These are phyloP conservation scores for Wasmannia auropunctata DNA, from an alignment of 1,140 invertebrate genomes.

Conservation along the genomic window DNA sequence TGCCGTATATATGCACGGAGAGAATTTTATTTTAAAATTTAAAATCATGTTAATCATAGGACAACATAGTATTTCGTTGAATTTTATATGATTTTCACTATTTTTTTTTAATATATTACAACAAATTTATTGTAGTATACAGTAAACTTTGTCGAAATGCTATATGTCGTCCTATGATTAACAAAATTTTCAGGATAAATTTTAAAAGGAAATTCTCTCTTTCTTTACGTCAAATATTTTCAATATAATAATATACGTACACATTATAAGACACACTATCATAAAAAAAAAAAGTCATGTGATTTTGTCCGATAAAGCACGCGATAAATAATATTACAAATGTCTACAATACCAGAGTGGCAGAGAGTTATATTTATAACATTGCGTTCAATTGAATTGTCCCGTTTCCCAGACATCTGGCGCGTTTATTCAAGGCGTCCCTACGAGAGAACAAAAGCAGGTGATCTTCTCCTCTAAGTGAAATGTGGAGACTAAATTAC, in stretches of 20 bases:
- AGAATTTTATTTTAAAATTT: too few species aligned
- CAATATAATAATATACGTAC: background rate
- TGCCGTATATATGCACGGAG: too few species aligned
- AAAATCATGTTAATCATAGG: too few species aligned
- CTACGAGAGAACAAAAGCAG: conserved; percentile 31
- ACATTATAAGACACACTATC: background rate
- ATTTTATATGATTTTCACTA: too few species aligned
- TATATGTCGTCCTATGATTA: too few species aligned
- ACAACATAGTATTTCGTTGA: too few species aligned
- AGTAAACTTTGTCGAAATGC: too few species aligned
- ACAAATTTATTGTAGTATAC: too few species aligned
- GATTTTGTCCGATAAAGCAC: background rate
- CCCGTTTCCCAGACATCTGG: conserved; percentile 25
- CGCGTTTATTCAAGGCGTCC: conserved; percentile 47
- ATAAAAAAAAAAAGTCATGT: too few species aligned
- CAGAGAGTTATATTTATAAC: conserved; percentile 12
- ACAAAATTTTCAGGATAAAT: too few species aligned
- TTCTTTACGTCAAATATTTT: background rate
- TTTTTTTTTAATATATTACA: too few species aligned
- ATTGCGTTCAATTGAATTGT: conserved; percentile 29
- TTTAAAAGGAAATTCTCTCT: too few species aligned
- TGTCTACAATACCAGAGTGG: background rate
- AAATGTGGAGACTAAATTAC: conserved; percentile 58
- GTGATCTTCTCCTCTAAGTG: conserved; percentile 55
- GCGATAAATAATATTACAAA: conserved; percentile 8